Evolutionary conservation across 2,113 vertebrate species (phyloP).

Genomic region (Chascanopsetta lugubris): DNA sequence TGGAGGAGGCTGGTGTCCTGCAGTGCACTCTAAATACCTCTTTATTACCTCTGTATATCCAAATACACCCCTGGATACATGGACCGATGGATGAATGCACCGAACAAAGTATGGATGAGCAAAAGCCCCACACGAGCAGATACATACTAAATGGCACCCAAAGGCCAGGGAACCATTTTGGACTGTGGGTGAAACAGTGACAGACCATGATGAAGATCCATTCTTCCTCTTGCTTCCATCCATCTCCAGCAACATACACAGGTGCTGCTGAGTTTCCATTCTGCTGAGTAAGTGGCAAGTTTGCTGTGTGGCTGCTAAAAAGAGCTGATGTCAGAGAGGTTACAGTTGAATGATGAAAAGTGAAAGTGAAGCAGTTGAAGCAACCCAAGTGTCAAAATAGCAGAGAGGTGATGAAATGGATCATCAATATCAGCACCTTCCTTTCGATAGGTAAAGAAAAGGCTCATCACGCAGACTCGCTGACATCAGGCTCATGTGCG

Average conservation of each 20-base stretch:
- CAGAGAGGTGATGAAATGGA: slow-evolving; percentile 21
- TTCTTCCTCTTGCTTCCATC: slow-evolving; percentile 47
- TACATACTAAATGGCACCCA: slow-evolving; percentile 23
- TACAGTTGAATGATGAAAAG: slow-evolving; percentile 32
- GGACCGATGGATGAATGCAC: slow-evolving; percentile 14
- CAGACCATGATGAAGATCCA: slow-evolving; percentile 67
- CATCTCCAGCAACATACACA: slow-evolving; percentile 51
- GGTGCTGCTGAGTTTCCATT: slow-evolving; percentile 40
- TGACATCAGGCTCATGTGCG: background rate
- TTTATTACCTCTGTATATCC: slow-evolving; percentile 12
- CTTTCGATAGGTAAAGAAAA: slow-evolving; percentile 15
- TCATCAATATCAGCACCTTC: background rate
- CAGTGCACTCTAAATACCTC: slow-evolving; percentile 50
- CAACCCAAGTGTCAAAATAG: slow-evolving; percentile 21
- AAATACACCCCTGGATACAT: slow-evolving; percentile 33
- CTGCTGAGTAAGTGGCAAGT: slow-evolving; percentile 32
- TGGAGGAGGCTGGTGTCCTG: slow-evolving; percentile 23
- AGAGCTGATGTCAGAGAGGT: slow-evolving; percentile 40
- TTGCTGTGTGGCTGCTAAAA: slow-evolving; percentile 39
- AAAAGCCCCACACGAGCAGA: slow-evolving; percentile 16
- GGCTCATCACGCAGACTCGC: background rate
- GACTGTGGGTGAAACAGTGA: slow-evolving; percentile 21
- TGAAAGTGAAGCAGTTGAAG: slow-evolving; percentile 14
- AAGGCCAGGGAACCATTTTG: slow-evolving; percentile 42
- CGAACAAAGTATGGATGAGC: slow-evolving; percentile 5